Base-by-base conservation (phyloP, 2,797 vertebrate species). In the Octomys mimax region DNA sequence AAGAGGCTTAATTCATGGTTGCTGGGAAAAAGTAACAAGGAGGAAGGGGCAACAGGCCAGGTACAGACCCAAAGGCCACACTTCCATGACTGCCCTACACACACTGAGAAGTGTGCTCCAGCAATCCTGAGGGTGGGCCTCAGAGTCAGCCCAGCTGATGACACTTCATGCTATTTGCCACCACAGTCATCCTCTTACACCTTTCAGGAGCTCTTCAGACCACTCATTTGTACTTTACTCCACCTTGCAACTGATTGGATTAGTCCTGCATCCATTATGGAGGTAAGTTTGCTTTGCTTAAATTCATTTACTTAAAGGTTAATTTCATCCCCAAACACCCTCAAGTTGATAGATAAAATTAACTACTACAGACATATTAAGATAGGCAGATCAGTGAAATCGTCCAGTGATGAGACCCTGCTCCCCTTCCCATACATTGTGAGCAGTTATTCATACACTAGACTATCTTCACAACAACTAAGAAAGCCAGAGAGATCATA, bases 231-330 rank as follows among this genome's bases (percentile, higher is more conserved):
- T 12, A 82, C 71, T 70, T 28, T 42, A 77, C 13, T 54, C 57
- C 64, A 33, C 16, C 16, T 16, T 14, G 54, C 71, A 66, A 64
- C 46, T 33, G n/a, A 89, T 31, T 88, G 21, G 4, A 64, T 57
- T 59, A 64, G n/a, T 61, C 4, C 10, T 5, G 52, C 3, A 36
- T 54, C 57, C 28, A 66, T 73, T 31, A 68, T 75, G 46, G 68
- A 54, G 31, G 57, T 42, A 16, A 64, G 71, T n/a, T 28, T 54
- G 14, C 59, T 64, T 88, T 52, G 79, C 14, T 33, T 9, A 42
- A 52, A 46, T 68, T 88, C 42, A 82, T 31, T 73, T 19, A 73
- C 42, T 64, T 82, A 93, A 93, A 93, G 36, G 28, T n/a, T 73
- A 82, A 42, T 22, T 31, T 64, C 85, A 66, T 18, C 57, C 49